A percentile compares a stretch with the other conserved stretches of the same genome.
Conservation (phyloP, 2,797 vertebrate species). For the Sebastes diploproa region DNA sequence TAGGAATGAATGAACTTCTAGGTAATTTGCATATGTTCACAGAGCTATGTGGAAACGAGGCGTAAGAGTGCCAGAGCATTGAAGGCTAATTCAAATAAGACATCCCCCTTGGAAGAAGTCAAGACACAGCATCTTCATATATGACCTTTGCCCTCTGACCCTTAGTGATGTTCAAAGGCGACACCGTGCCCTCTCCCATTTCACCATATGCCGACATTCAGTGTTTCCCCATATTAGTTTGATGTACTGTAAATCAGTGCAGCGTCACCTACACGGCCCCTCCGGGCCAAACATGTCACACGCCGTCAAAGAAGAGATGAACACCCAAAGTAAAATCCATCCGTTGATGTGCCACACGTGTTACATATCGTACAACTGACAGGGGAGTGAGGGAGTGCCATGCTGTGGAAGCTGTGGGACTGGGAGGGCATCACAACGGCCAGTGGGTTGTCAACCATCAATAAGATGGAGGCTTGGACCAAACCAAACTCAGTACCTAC, state of each 20-base stretch:
- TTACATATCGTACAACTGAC: background rate
- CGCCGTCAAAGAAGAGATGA: background rate
- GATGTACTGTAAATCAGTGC: slow-evolving; percentile 5
- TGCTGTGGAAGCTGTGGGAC: slow-evolving; percentile 56
- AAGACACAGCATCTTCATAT: background rate
- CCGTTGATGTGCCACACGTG: background rate
- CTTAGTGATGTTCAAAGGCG: slow-evolving; percentile 7
- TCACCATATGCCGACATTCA: background rate
- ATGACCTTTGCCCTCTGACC: slow-evolving; percentile 10
- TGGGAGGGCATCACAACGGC: slow-evolving; percentile 15
- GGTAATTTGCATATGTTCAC: no score
- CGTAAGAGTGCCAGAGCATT: background rate
- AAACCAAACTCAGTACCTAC: slow-evolving; percentile 85
- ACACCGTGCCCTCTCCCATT: background rate
- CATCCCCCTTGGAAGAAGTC: background rate
- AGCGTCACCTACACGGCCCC: background rate
- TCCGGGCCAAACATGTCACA: background rate
- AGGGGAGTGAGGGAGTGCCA: slow-evolving; percentile 44
- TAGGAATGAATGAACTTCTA: no score
- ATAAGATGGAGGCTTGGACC: slow-evolving; percentile 27
- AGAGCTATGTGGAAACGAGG: background rate
- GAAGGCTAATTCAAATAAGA: background rate
- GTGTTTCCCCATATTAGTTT: background rate
- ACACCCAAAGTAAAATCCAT: background rate
- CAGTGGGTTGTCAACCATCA: slow-evolving; percentile 12